These are phyloP conservation scores for Drosophila paranaensis DNA, from an alignment of 2,888 invertebrate species.

Conservation along the genomic window DNA sequence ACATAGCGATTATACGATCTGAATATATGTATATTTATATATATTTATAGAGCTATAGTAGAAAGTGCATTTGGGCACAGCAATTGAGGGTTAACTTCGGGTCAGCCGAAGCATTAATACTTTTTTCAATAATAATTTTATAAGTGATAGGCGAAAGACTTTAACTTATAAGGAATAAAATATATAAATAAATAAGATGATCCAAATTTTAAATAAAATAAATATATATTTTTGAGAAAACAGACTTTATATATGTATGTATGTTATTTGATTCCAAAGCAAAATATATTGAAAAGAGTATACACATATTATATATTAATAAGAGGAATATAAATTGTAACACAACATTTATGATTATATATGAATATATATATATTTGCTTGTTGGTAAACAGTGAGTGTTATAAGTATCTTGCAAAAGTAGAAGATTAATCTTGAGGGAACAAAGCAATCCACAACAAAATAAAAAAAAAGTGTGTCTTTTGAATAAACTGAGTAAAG, in stretches of 20 bases:
- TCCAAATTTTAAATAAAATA: neutral
- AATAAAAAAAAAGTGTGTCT: constrained; percentile 5
- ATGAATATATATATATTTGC: constrained; percentile 1
- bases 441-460: constrained; percentile 25
- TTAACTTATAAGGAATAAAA: neutral
- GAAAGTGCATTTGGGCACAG: constrained; percentile 36
- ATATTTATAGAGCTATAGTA: neutral
- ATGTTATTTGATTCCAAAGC: neutral
- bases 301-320: neutral
- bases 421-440: neutral
- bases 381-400: constrained; percentile 22
- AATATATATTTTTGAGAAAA: neutral
- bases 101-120: constrained; percentile 32
- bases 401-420: constrained; percentile 32
- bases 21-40: constrained; percentile 21
- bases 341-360: constrained; percentile 50
- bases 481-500: neutral
- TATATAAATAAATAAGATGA: neutral
- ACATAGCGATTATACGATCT: constrained; percentile 45
- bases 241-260: neutral
- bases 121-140: constrained; percentile 28
- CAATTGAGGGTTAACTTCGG: constrained; percentile 27
- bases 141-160: neutral
- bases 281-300: constrained; percentile 27
- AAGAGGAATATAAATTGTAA: constrained; percentile 12